Percentiles rank a stretch among this genome's conserved stretches.
Conservation (phyloP, 2,797 vertebrate genomes). For the Eulemur rubriventer region DNA sequence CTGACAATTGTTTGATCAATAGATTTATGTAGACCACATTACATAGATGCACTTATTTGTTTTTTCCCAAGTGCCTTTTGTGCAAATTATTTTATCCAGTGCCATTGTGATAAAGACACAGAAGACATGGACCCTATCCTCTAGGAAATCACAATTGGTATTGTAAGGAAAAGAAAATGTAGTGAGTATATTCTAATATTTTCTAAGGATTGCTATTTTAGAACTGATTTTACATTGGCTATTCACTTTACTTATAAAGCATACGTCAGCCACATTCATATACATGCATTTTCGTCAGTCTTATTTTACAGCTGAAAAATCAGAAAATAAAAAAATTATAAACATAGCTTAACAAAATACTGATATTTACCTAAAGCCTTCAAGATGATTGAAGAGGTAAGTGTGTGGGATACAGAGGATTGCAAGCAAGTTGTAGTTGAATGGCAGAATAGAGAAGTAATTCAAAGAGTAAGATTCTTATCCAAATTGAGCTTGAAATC, state of each 20-base stretch:
- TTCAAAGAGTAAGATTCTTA: slow-evolving; percentile 58
- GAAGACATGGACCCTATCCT: background rate
- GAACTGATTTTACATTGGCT: background rate
- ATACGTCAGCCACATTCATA: slow-evolving; percentile 52
- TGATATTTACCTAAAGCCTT: slow-evolving; percentile 50
- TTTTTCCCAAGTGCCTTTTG: slow-evolving; percentile 8
- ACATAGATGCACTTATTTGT: background rate
- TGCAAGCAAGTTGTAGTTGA: slow-evolving; percentile 2
- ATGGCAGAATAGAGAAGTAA: slow-evolving; percentile 50
- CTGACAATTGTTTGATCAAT: background rate
- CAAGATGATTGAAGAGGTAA: slow-evolving; percentile 54
- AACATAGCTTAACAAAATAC: slow-evolving; percentile 56
- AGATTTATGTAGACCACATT: background rate
- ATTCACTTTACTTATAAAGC: slow-evolving; percentile 52
- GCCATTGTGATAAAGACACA: background rate
- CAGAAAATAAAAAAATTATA: slow-evolving; percentile 73
- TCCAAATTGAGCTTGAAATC: slow-evolving; percentile 59
- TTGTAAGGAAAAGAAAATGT: slow-evolving; percentile 32
- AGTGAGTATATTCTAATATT: slow-evolving; percentile 42
- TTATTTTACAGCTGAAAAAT: slow-evolving; percentile 62
- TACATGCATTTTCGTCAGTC: slow-evolving; percentile 46
- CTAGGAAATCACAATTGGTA: slow-evolving; percentile 20
- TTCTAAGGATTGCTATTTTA: slow-evolving; percentile 58
- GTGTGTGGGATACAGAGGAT: background rate
- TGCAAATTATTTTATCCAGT: background rate